Percentiles rank a stretch among this genome's conserved stretches.
These are phyloP conservation scores for Leptodactylus fuscus DNA, from an alignment of 2,113 vertebrate genomes.

Conservation along the genomic window DNA sequence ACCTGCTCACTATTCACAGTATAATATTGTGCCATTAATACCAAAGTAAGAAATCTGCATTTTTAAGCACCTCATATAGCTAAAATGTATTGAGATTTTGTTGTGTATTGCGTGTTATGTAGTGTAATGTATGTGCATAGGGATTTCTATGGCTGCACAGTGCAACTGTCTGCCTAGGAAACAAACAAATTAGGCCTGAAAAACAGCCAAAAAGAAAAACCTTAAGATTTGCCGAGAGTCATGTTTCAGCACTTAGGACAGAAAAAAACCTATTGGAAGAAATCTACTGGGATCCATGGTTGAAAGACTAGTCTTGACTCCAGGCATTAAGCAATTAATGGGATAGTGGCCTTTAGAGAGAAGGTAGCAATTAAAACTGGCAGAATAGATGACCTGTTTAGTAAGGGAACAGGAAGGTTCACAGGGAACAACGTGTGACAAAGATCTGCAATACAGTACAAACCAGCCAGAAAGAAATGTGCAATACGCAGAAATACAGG, in stretches of 20 bases:
- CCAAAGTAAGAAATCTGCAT: not conserved
- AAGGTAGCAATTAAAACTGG: constrained; percentile 51
- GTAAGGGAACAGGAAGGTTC: constrained; percentile 16
- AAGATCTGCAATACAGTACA: constrained; percentile 28
- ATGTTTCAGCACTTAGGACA: constrained; percentile 47
- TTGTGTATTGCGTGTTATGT: not conserved
- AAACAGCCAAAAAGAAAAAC: constrained; percentile 28
- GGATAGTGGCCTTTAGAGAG: constrained; percentile 44
- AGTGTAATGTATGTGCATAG: not conserved
- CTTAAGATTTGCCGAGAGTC: constrained; percentile 20
- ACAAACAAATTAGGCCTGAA: constrained; percentile 38
- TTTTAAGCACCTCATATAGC: not conserved
- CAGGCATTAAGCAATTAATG: constrained; percentile 54
- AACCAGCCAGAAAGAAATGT: constrained; percentile 12
- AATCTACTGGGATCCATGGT: constrained; percentile 24
- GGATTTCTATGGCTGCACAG: not conserved
- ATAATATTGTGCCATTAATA: constrained; percentile 13
- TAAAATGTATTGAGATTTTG: not conserved
- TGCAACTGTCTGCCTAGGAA: not conserved
- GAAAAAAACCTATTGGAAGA: constrained; percentile 2
- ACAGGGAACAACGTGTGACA: constrained; percentile 40
- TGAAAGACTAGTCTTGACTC: constrained; percentile 46
- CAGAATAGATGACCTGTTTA: constrained; percentile 51
- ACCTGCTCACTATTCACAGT: not conserved
- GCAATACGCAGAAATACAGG: not conserved